A percentile compares a stretch with the other conserved stretches of the same genome.
Conservation (phyloP, 2,797 vertebrate species). For the Tarsius wallacei region DNA sequence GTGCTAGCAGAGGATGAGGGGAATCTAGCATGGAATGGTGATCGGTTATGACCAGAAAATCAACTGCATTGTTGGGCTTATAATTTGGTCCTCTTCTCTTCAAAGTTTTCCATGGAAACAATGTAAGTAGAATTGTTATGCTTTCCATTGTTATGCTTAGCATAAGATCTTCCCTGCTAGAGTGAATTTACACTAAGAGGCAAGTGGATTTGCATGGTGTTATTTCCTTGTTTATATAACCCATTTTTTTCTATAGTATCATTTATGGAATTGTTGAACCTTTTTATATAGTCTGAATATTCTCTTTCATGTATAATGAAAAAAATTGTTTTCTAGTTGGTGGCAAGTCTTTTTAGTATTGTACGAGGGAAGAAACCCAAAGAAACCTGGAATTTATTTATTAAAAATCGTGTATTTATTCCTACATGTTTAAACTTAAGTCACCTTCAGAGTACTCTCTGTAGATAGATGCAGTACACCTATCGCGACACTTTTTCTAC, state of each 20-base stretch:
- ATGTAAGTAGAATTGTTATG: constrained; percentile 24
- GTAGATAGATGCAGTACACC: too few species aligned
- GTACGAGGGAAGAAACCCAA: background rate
- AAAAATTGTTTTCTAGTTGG: background rate
- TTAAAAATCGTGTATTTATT: too few species aligned
- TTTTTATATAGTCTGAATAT: constrained; percentile 15
- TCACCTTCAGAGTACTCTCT: too few species aligned
- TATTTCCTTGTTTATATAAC: constrained; percentile 2
- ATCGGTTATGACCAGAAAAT: background rate
- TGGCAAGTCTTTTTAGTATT: background rate
- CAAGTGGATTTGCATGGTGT: background rate
- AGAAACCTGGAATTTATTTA: too few species aligned
- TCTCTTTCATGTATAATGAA: background rate
- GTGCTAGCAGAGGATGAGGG: background rate
- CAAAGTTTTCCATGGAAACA: background rate
- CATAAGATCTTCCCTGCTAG: background rate
- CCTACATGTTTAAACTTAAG: too few species aligned
- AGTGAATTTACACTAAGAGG: constrained; percentile 21
- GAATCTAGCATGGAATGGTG: background rate
- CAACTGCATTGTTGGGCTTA: background rate
- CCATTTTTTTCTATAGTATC: constrained; percentile 9
- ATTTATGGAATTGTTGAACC: background rate
- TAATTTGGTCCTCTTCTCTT: background rate
- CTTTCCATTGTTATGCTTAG: too few species aligned
- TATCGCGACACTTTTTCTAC: too few species aligned